Conservation (phyloP, 2,797 vertebrate genomes). For the Cetoscarus ocellatus region DNA sequence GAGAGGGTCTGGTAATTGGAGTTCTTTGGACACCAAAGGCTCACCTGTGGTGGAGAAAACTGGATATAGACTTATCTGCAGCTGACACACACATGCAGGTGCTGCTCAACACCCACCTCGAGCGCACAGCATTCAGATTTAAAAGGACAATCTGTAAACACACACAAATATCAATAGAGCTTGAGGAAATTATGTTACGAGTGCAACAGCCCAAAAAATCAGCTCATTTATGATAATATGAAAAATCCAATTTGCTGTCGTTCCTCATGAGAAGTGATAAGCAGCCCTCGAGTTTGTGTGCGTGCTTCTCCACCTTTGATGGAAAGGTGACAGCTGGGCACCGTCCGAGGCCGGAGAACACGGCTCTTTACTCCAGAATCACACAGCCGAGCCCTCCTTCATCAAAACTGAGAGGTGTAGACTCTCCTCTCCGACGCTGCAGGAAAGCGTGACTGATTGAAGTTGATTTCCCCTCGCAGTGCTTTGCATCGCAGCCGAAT, state of each 20-base stretch:
- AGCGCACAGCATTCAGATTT: constrained; percentile 2
- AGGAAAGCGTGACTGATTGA: constrained; percentile 69
- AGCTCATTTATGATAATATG: constrained; percentile 59
- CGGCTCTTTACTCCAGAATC: constrained; percentile 57
- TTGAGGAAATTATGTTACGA: constrained; percentile 46
- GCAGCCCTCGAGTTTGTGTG: constrained; percentile 5
- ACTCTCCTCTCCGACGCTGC: constrained; percentile 43
- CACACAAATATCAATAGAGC: constrained; percentile 43
- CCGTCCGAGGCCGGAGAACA: constrained; percentile 43
- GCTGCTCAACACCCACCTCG: constrained; percentile 10
- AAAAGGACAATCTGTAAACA: constrained; percentile 21
- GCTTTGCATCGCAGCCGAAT: constrained; percentile 62
- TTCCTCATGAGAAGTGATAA: constrained; percentile 62
- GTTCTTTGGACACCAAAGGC: constrained; percentile 42
- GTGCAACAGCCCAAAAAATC: constrained; percentile 47
- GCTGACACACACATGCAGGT: constrained; percentile 33
- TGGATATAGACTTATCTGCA: constrained; percentile 51
- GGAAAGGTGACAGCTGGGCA: constrained; percentile 59
- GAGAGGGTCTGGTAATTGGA: constrained; percentile 63
- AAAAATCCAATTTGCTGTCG: constrained; percentile 61
- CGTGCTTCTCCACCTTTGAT: constrained; percentile 43
- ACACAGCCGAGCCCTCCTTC: constrained; percentile 62
- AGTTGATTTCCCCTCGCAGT: constrained; percentile 68
- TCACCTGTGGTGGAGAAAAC: constrained; percentile 53
- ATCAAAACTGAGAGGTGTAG: constrained; percentile 65